Conservation (phyloP, 2,888 invertebrate species). For the Beris chalybata region DNA sequence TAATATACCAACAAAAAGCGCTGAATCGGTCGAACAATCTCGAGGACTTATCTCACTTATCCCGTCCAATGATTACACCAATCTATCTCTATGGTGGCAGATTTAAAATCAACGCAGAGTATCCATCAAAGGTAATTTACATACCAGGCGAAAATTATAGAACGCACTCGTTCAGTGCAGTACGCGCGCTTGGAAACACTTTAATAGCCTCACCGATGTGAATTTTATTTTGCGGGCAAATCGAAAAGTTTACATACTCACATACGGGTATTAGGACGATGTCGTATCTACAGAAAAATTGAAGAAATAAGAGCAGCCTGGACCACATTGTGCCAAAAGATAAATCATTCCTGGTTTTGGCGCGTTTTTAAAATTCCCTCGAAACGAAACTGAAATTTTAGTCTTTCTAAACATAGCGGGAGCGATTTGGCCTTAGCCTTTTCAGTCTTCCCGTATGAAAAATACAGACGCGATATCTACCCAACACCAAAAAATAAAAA, state of each 20-base stretch:
- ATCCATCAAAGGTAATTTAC: constrained; percentile 32
- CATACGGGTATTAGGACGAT: too few relatives aligned
- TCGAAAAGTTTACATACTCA: too few relatives aligned
- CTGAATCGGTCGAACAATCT: constrained; percentile 3
- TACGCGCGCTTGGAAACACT: too few relatives aligned
- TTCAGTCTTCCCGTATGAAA: not conserved
- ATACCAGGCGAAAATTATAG: constrained; percentile 25
- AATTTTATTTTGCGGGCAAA: too few relatives aligned
- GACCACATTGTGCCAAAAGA: too few relatives aligned
- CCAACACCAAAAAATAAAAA: not conserved
- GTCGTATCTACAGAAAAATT: too few relatives aligned
- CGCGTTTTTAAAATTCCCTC: not conserved
- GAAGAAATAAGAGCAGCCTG: too few relatives aligned
- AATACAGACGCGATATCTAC: not conserved
- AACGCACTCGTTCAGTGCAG: too few relatives aligned
- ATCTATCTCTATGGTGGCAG: constrained; percentile 31
- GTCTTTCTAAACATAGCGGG: too few relatives aligned
- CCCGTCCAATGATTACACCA: constrained; percentile 29
- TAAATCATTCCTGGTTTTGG: too few relatives aligned
- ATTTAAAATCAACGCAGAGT: constrained; percentile 32
- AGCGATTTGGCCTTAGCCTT: too few relatives aligned
- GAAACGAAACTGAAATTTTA: not conserved
- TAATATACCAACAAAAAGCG: constrained; percentile 6
- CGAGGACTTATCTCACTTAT: constrained; percentile 25
- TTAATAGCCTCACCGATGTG: too few relatives aligned